Evolutionary conservation across 2,888 invertebrate species (phyloP).

Genomic region (Clitarchus hookeri): DNA sequence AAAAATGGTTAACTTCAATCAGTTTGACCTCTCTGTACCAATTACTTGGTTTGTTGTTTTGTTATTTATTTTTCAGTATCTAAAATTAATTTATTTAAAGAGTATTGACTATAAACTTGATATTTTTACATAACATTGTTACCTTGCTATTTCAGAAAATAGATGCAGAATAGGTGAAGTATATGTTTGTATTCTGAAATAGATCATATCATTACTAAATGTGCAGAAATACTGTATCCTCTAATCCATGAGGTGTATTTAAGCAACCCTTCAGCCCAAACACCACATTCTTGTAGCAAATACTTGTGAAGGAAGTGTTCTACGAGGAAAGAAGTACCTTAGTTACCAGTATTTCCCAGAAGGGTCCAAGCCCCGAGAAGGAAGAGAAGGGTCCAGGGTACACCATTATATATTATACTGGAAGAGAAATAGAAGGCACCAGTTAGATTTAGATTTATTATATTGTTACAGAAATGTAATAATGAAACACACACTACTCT

Average conservation of each 20-base stretch:
- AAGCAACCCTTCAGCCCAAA: background rate
- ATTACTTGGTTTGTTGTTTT: too few relatives aligned
- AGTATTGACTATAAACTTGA: background rate
- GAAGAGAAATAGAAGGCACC: background rate
- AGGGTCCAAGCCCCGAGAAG: background rate
- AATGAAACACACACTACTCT: conserved; percentile 7
- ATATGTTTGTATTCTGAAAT: background rate
- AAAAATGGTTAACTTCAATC: too few relatives aligned
- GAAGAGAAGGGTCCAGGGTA: background rate
- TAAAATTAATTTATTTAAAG: background rate
- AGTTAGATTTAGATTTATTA: conserved; percentile 8
- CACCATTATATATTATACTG: background rate
- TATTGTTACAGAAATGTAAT: background rate
- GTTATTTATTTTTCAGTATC: too few relatives aligned
- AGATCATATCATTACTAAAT: too few relatives aligned
- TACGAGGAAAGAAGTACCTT: background rate
- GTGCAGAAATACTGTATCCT: too few relatives aligned
- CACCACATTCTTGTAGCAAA: background rate
- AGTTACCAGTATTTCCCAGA: background rate
- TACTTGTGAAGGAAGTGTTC: background rate
- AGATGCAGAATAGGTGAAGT: background rate
- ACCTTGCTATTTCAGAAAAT: background rate
- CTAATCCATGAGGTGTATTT: background rate
- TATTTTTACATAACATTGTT: background rate
- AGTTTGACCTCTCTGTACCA: too few relatives aligned